Conservation (phyloP, 2,888 invertebrate species). For the Drosophila formosana region DNA sequence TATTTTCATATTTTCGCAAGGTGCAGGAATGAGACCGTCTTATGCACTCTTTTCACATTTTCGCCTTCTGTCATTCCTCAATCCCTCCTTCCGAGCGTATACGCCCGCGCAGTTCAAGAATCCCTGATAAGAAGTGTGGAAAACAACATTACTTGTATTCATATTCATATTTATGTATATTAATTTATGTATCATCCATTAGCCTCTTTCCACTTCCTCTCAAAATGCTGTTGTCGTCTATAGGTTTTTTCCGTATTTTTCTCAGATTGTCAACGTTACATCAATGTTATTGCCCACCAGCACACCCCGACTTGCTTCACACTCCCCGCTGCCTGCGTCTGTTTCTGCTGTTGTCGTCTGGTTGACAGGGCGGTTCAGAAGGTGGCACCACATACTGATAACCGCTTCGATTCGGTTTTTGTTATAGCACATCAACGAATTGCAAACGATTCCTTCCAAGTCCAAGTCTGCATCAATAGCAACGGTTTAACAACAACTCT, state of each 20-base stretch:
- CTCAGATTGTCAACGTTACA: slow-evolving; percentile 20
- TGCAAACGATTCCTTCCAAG: slow-evolving; percentile 8
- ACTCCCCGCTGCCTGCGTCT: too few species aligned
- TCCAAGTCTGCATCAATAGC: neutral
- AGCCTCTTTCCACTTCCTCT: slow-evolving; percentile 2
- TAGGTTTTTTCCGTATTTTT: neutral
- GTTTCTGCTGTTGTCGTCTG: slow-evolving; percentile 8
- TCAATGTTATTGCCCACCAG: slow-evolving; percentile 3
- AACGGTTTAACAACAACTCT: too few species aligned
- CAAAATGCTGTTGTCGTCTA: neutral
- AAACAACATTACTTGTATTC: slow-evolving; percentile 3
- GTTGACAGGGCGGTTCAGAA: slow-evolving; percentile 51
- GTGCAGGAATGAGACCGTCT: slow-evolving; percentile 10
- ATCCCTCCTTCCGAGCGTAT: neutral
- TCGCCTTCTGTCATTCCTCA: neutral
- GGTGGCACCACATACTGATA: slow-evolving; percentile 60
- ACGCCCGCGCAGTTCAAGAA: slow-evolving; percentile 27
- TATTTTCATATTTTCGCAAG: slow-evolving; percentile 22
- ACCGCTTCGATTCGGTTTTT: slow-evolving; percentile 66
- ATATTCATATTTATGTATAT: too few species aligned
- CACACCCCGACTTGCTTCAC: neutral
- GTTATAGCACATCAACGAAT: slow-evolving; percentile 7
- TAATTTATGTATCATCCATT: neutral
- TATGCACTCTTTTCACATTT: neutral
- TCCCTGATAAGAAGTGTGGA: slow-evolving; percentile 12